These are phyloP conservation scores for Pararge aegeria DNA, from an alignment of 1,140 invertebrate species.

Conservation along the genomic window DNA sequence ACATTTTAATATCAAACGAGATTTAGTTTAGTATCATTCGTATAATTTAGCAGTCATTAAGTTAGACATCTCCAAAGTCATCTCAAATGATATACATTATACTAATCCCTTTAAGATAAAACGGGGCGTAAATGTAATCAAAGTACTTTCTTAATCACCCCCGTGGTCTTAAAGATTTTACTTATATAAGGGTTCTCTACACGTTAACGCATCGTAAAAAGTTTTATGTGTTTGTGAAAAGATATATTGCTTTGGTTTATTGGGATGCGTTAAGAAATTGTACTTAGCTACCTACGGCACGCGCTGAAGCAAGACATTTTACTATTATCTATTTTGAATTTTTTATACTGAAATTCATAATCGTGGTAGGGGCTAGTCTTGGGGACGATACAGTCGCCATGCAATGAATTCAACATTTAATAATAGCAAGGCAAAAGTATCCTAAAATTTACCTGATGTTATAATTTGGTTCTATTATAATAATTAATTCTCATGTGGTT, in stretches of 20 bases:
- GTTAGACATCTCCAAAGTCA: neutral
- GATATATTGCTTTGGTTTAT: slow-evolving; percentile 33
- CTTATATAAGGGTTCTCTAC: slow-evolving; percentile 28
- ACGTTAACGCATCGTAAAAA: slow-evolving; percentile 34
- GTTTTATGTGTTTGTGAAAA: slow-evolving; percentile 29
- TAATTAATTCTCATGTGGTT: too few species aligned
- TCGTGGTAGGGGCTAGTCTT: too few species aligned
- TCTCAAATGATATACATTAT: slow-evolving; percentile 10
- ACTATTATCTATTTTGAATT: too few species aligned
- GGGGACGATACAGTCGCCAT: too few species aligned
- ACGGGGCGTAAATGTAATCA: slow-evolving; percentile 22
- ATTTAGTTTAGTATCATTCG: neutral
- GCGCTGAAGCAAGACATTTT: too few species aligned
- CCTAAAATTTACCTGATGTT: too few species aligned
- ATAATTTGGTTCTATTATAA: too few species aligned
- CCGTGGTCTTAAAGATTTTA: slow-evolving; percentile 28
- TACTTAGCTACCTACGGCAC: too few species aligned
- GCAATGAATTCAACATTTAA: too few species aligned
- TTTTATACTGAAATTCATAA: too few species aligned
- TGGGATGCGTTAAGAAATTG: neutral
- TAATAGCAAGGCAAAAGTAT: too few species aligned
- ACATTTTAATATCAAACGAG: neutral
- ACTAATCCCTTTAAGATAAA: slow-evolving; percentile 27
- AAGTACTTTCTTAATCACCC: slow-evolving; percentile 31
- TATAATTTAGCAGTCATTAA: slow-evolving; percentile 5